These are phyloP conservation scores for Nycteola revayana DNA, from an alignment of 2,888 invertebrate species.

Conservation along the genomic window DNA sequence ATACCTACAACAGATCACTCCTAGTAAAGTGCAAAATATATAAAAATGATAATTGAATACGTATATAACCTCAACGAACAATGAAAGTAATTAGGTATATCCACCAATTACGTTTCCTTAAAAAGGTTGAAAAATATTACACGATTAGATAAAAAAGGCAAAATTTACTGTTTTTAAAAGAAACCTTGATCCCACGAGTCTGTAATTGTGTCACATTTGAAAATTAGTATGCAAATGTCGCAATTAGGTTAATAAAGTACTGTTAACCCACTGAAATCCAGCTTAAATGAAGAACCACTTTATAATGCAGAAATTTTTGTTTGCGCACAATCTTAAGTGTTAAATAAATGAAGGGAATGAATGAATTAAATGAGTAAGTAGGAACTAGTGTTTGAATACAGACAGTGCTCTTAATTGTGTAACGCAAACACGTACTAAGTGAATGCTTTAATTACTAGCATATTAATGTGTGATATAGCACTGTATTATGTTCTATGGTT, in stretches of 20 bases:
- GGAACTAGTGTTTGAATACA: not conserved
- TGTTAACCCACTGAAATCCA: slow-evolving; percentile 45
- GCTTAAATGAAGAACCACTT: slow-evolving; percentile 46
- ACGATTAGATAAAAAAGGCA: too few relatives aligned
- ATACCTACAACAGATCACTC: too few relatives aligned
- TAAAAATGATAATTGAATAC: too few relatives aligned
- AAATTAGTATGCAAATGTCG: slow-evolving; percentile 64
- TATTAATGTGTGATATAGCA: too few relatives aligned
- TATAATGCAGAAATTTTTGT: slow-evolving; percentile 28
- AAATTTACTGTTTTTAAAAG: slow-evolving; percentile 64
- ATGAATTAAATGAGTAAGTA: not conserved
- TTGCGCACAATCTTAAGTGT: slow-evolving; percentile 20
- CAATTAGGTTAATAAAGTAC: slow-evolving; percentile 65
- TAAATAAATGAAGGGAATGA: slow-evolving; percentile 13
- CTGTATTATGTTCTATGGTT: too few relatives aligned
- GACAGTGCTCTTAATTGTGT: not conserved
- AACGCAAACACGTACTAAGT: not conserved
- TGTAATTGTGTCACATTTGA: slow-evolving; percentile 60
- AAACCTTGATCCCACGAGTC: slow-evolving; percentile 55
- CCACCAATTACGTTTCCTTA: too few relatives aligned
- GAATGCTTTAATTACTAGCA: too few relatives aligned
- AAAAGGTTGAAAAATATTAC: too few relatives aligned
- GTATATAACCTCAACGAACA: too few relatives aligned
- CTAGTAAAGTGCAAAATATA: too few relatives aligned
- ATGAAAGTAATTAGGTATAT: too few relatives aligned